These are phyloP conservation scores for Heliangelus exortis DNA, from an alignment of 2,797 vertebrate genomes.

Conservation along the genomic window DNA sequence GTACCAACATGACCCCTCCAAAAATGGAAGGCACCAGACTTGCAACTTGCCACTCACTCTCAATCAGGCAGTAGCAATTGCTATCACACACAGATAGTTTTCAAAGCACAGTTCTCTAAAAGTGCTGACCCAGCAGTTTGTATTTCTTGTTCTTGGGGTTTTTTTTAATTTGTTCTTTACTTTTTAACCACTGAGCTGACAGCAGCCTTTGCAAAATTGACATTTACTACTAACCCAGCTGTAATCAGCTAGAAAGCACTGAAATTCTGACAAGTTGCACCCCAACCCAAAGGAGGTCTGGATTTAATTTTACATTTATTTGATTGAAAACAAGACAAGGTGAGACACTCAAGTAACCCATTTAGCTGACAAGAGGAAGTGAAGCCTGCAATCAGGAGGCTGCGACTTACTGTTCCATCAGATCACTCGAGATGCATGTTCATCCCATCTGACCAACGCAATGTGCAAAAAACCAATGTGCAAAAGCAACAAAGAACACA, in stretches of 20 bases:
- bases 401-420: accelerated
- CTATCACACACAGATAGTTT: not conserved
- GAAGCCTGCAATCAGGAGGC: not conserved
- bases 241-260: not conserved
- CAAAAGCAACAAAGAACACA: not conserved
- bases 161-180: not conserved
- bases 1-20: not conserved
- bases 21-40: not conserved
- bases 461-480: not conserved
- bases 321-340: not conserved
- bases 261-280: not conserved
- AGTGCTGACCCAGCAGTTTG: not conserved
- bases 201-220: not conserved
- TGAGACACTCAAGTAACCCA: not conserved
- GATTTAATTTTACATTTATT: not conserved
- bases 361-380: not conserved
- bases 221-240: not conserved
- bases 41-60: accelerated
- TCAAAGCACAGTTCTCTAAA: not conserved
- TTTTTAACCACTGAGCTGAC: not conserved
- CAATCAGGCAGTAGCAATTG: accelerated
- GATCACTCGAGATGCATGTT: not conserved
- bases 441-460: accelerated
- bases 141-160: accelerated
- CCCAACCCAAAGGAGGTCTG: not conserved